A percentile compares a stretch with the other conserved stretches of the same genome.
Evolutionary conservation across 2,113 vertebrate species (phyloP).

Genomic region (Turnix velox): DNA sequence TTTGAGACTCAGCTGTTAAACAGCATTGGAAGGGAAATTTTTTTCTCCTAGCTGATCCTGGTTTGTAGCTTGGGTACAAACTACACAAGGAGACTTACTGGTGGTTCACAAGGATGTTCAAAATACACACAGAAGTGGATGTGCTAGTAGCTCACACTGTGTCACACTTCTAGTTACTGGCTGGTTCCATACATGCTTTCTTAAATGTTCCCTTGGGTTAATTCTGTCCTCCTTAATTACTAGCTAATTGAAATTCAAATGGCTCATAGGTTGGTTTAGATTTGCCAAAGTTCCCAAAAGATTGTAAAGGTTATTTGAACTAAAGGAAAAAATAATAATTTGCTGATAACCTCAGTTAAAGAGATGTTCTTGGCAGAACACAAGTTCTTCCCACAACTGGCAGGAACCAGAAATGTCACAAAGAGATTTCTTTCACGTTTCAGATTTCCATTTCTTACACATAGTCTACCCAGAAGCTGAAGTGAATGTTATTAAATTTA

Average conservation of each 20-base stretch:
- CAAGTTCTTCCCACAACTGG: background rate
- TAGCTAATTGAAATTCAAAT: constrained; percentile 40
- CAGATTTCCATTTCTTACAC: background rate
- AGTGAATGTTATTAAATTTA: background rate
- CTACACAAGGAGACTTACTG: background rate
- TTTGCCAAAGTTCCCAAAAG: constrained; percentile 10
- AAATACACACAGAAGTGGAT: background rate
- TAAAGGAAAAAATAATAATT: background rate
- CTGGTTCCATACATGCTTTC: background rate
- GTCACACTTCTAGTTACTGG: constrained; percentile 6
- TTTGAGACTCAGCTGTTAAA: background rate
- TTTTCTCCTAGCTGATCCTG: background rate
- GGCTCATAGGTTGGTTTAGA: background rate
- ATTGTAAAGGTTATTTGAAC: constrained; percentile 10
- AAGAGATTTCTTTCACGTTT: background rate
- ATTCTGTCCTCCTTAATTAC: constrained; percentile 24
- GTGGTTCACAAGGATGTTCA: background rate
- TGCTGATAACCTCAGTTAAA: background rate
- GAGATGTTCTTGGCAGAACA: background rate
- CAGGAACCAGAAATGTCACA: background rate
- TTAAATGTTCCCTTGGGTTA: constrained; percentile 27
- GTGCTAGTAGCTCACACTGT: background rate
- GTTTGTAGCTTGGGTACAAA: background rate
- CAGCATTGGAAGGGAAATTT: background rate
- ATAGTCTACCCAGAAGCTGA: background rate